These are phyloP conservation scores for Heptranchias perlo DNA, from an alignment of 2,113 vertebrate species.

Conservation along the genomic window DNA sequence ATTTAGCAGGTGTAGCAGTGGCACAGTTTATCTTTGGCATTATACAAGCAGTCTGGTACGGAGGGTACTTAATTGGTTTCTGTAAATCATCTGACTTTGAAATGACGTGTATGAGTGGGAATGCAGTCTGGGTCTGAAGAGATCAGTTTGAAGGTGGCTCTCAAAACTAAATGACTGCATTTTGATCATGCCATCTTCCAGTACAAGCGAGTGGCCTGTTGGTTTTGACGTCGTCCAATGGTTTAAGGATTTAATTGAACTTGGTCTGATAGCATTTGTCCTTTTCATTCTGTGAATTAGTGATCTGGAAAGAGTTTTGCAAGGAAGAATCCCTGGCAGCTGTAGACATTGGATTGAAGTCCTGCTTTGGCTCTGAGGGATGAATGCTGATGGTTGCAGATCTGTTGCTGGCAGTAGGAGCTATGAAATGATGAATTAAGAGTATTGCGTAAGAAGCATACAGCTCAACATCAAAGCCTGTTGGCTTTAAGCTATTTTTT, in stretches of 20 bases:
- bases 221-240: neutral
- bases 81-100: neutral
- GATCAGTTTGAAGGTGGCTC: neutral
- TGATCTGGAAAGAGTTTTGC: neutral
- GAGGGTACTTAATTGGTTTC: neutral
- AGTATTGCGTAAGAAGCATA: constrained; percentile 17
- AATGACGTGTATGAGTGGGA: neutral
- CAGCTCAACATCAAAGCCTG: constrained; percentile 21
- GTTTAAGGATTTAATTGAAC: neutral
- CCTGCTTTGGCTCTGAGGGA: neutral
- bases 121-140: neutral
- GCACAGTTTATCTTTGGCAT: neutral
- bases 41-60: neutral
- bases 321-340: neutral
- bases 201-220: neutral
- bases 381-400: neutral
- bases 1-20: neutral
- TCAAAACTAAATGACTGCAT: neutral
- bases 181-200: neutral
- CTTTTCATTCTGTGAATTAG: neutral
- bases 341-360: neutral
- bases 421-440: constrained; percentile 26
- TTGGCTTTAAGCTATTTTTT: constrained; percentile 9
- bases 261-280: neutral
- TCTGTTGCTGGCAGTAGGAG: neutral